These are phyloP conservation scores for Boleophthalmus pectinirostris DNA, from an alignment of 2,113 vertebrate species.

Conservation along the genomic window DNA sequence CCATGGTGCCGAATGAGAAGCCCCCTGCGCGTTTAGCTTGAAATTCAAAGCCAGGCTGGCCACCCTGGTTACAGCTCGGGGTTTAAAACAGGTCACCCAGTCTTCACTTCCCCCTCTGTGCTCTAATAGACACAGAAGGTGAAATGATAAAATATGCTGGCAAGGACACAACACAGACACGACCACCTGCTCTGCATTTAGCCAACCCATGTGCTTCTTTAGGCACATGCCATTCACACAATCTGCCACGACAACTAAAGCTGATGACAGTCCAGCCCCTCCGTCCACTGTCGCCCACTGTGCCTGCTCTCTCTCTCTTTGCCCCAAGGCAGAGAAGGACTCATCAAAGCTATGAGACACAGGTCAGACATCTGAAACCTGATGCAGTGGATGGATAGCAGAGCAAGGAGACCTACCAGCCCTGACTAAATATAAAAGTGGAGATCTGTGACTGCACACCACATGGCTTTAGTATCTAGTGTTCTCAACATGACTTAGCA, in stretches of 20 bases:
- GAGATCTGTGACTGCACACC: slow-evolving; percentile 20
- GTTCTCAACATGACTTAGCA: neutral
- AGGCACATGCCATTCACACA: slow-evolving; percentile 22
- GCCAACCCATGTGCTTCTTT: neutral
- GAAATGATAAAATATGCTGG: slow-evolving; percentile 52
- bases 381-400: slow-evolving; percentile 40
- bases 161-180: slow-evolving; percentile 35
- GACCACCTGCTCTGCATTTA: slow-evolving; percentile 54
- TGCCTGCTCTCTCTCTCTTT: slow-evolving; percentile 2
- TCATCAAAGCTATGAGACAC: slow-evolving; percentile 26
- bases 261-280: slow-evolving; percentile 32
- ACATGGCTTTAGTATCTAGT: slow-evolving; percentile 19
- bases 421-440: slow-evolving; percentile 72
- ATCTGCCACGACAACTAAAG: slow-evolving; percentile 21
- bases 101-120: slow-evolving; percentile 12
- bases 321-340: neutral
- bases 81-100: slow-evolving; percentile 59
- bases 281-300: neutral
- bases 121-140: slow-evolving; percentile 63
- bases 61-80: slow-evolving; percentile 48
- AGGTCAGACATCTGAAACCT: slow-evolving; percentile 52
- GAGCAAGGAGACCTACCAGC: slow-evolving; percentile 21
- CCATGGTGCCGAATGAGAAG: slow-evolving; percentile 2
- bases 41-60: slow-evolving; percentile 61
- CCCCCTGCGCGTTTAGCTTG: slow-evolving; percentile 49